Evolutionary conservation across 2,888 invertebrate species (phyloP).

Genomic region (Dusona sp.): DNA sequence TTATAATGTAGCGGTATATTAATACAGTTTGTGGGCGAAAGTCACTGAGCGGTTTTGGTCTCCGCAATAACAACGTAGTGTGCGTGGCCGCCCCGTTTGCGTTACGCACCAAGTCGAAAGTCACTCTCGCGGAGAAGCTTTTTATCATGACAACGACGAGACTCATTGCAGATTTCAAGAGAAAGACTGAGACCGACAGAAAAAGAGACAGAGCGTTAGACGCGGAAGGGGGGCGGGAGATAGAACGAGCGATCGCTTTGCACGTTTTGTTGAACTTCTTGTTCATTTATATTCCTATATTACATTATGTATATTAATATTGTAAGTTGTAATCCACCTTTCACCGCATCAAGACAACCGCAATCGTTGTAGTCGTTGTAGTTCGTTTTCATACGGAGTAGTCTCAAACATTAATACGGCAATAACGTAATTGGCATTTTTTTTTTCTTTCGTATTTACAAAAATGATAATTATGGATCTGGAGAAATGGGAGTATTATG

Average conservation of each 20-base stretch:
- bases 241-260: slow-evolving; percentile 55
- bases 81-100: slow-evolving; percentile 61
- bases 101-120: slow-evolving; percentile 71
- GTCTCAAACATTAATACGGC: neutral
- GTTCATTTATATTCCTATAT: slow-evolving; percentile 40
- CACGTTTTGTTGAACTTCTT: slow-evolving; percentile 55
- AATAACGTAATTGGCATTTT: neutral
- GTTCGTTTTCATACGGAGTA: slow-evolving; percentile 12
- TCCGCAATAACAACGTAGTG: slow-evolving; percentile 33
- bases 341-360: slow-evolving; percentile 58
- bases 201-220: slow-evolving; percentile 22
- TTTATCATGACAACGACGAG: slow-evolving; percentile 55
- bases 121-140: slow-evolving; percentile 67
- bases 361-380: slow-evolving; percentile 38
- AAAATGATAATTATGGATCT: neutral
- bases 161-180: slow-evolving; percentile 22
- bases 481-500: neutral
- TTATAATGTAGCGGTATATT: slow-evolving; percentile 12
- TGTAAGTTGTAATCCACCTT: slow-evolving; percentile 55
- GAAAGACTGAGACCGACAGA: slow-evolving; percentile 16
- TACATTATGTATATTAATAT: slow-evolving; percentile 51
- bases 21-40: slow-evolving; percentile 64
- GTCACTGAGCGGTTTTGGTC: slow-evolving; percentile 61
- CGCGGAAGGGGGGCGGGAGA: slow-evolving; percentile 13
- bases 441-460: neutral